These are phyloP conservation scores for Neelides folsomi DNA, from an alignment of 2,888 invertebrate genomes.

Conservation along the genomic window DNA sequence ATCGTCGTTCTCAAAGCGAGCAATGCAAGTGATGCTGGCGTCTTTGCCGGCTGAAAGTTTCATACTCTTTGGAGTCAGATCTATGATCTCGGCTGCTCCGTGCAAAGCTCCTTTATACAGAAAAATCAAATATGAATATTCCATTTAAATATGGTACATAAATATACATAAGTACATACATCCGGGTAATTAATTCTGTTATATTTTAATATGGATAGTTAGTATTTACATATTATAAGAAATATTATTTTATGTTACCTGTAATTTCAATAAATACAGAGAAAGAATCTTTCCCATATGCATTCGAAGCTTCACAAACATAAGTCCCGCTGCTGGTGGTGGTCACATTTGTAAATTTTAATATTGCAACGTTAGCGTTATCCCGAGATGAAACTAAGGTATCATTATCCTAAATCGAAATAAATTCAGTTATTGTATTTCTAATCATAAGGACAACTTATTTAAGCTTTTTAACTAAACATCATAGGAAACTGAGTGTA, in stretches of 20 bases:
- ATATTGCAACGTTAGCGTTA: constrained; percentile 10
- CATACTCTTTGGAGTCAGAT: constrained; percentile 27
- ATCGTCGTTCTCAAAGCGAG: constrained; percentile 16
- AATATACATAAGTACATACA: too few species aligned
- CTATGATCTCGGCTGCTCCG: constrained; percentile 26
- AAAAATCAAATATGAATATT: neutral
- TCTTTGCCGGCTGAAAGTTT: constrained; percentile 23
- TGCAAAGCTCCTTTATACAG: constrained; percentile 11
- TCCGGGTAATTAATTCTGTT: too few species aligned
- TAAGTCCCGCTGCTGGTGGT: constrained; percentile 22
- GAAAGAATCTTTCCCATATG: constrained; percentile 17
- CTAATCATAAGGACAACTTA: neutral
- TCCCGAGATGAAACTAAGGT: constrained; percentile 13
- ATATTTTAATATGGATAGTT: too few species aligned
- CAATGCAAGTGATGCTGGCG: constrained; percentile 29
- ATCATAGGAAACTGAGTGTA: neutral
- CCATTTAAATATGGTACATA: too few species aligned
- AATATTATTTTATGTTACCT: constrained; percentile 11
- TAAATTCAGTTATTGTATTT: neutral
- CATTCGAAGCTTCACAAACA: constrained; percentile 27
- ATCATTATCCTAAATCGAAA: constrained; percentile 17
- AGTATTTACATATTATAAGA: too few species aligned
- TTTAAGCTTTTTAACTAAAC: neutral
- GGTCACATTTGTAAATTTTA: constrained; percentile 24
- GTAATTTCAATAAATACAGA: constrained; percentile 21